A percentile compares a stretch with the other conserved stretches of the same genome.
Evolutionary conservation across 2,888 invertebrate species (phyloP).

Genomic region (Capitulum mitella): DNA sequence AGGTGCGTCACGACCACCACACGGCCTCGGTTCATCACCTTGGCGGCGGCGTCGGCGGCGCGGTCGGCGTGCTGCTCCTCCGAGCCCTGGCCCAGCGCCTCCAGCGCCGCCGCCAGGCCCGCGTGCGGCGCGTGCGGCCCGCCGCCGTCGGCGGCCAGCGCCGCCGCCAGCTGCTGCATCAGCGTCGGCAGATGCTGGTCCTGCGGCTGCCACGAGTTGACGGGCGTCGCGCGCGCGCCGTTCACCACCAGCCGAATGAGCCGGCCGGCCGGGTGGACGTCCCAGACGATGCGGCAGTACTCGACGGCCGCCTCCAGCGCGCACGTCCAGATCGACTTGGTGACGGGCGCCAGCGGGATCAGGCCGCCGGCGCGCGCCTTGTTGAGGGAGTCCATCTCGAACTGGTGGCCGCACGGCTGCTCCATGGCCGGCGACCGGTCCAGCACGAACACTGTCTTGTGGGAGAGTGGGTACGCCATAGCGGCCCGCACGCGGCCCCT

Average conservation of each 20-base stretch:
- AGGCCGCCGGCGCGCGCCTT: constrained; percentile 53
- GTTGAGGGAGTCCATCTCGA: constrained; percentile 69
- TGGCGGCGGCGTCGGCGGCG: constrained; percentile 45
- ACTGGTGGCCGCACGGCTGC: constrained; percentile 68
- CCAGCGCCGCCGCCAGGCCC: constrained; percentile 7
- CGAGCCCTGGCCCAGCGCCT: not conserved
- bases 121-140: not conserved
- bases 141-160: not conserved
- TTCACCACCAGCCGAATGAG: constrained; percentile 58
- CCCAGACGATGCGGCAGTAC: constrained; percentile 90
- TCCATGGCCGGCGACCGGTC: constrained; percentile 91
- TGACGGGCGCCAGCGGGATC: constrained; percentile 13
- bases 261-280: constrained; percentile 86
- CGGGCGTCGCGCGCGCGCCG: not conserved
- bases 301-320: constrained; percentile 91
- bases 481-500: too few species aligned
- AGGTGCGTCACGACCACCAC: constrained; percentile 87
- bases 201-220: not conserved
- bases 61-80: constrained; percentile 58
- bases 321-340: constrained; percentile 76
- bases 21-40: constrained; percentile 59
- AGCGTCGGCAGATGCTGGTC: not conserved
- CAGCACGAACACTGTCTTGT: constrained; percentile 92
- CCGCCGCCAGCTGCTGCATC: not conserved
- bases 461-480: constrained; percentile 64